A percentile compares a stretch with the other conserved stretches of the same genome.
Conservation (phyloP, 2,888 invertebrate genomes). For the Mythimna ferrago region DNA sequence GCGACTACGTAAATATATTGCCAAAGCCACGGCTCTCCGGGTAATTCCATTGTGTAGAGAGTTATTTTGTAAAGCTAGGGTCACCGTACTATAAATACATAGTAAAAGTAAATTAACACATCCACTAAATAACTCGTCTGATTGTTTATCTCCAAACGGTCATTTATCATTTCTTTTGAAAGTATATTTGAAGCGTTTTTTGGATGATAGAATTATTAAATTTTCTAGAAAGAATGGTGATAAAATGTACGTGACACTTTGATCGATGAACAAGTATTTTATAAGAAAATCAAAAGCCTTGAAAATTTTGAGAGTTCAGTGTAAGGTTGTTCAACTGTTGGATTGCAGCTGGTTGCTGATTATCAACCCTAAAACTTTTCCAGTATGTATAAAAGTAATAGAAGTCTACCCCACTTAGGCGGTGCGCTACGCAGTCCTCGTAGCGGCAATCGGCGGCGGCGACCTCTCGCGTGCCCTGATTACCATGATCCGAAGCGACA, state of each 20-base stretch:
- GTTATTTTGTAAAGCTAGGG: conserved; percentile 28
- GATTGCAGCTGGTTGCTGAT: too few species aligned
- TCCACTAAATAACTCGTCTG: conserved; percentile 44
- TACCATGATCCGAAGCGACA: too few species aligned
- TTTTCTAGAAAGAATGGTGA: conserved; percentile 27
- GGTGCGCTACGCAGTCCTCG: background rate
- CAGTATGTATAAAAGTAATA: background rate
- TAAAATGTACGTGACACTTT: conserved; percentile 24
- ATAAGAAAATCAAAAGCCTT: conserved; percentile 10
- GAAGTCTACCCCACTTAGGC: background rate
- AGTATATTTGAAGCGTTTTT: conserved; percentile 26
- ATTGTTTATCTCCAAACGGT: conserved; percentile 46
- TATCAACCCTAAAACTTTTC: too few species aligned
- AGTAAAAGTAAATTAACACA: conserved; percentile 26
- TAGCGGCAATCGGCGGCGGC: background rate
- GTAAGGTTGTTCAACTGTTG: conserved; percentile 16
- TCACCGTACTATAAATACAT: conserved; percentile 36
- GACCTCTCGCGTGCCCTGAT: background rate
- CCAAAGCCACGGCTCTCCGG: conserved; percentile 9
- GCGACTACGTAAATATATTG: conserved; percentile 50
- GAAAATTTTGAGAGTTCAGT: conserved; percentile 10
- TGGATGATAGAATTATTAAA: conserved; percentile 36
- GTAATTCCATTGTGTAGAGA: conserved; percentile 41
- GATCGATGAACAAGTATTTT: conserved; percentile 33
- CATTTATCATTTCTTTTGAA: conserved; percentile 52